Percentiles rank a stretch among this genome's conserved stretches.
These are phyloP conservation scores for Orchesellides sinensis DNA, from an alignment of 2,888 invertebrate species.

Conservation along the genomic window DNA sequence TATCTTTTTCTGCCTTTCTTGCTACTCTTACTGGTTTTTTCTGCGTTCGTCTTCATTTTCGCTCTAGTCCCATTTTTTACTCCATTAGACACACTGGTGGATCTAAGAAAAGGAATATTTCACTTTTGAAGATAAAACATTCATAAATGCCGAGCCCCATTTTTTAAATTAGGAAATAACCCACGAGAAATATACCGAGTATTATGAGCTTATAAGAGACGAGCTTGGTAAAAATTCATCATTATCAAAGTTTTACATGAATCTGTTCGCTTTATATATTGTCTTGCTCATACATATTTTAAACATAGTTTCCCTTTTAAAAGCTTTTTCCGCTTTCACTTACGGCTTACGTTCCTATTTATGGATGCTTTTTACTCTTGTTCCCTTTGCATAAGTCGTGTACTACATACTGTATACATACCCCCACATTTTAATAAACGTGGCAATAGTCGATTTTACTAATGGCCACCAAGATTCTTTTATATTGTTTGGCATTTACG, in stretches of 20 bases:
- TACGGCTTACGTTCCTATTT: too few species aligned
- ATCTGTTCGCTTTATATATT: slow-evolving; percentile 3
- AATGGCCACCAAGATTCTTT: too few species aligned
- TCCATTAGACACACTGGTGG: slow-evolving; percentile 47
- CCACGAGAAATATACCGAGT: slow-evolving; percentile 16
- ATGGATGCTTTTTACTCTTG: too few species aligned
- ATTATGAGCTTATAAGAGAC: too few species aligned
- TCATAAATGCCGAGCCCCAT: slow-evolving; percentile 10
- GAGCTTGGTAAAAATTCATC: slow-evolving; percentile 45
- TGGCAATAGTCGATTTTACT: too few species aligned
- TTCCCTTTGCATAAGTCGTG: too few species aligned
- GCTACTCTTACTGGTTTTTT: background rate
- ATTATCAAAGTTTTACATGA: slow-evolving; percentile 49
- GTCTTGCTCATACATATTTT: background rate
- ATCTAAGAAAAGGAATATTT: slow-evolving; percentile 42
- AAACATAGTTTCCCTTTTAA: background rate
- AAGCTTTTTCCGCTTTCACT: background rate
- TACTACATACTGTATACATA: too few species aligned
- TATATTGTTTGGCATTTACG: too few species aligned
- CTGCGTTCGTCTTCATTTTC: background rate
- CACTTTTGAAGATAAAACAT: slow-evolving; percentile 24
- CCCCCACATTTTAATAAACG: too few species aligned
- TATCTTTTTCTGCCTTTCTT: background rate
- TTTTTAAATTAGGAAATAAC: background rate
- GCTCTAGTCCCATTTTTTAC: slow-evolving; percentile 41